phyloP scores from a whole-genome alignment of 2,113 vertebrate species.

The Takifugu bimaculatus region DNA sequence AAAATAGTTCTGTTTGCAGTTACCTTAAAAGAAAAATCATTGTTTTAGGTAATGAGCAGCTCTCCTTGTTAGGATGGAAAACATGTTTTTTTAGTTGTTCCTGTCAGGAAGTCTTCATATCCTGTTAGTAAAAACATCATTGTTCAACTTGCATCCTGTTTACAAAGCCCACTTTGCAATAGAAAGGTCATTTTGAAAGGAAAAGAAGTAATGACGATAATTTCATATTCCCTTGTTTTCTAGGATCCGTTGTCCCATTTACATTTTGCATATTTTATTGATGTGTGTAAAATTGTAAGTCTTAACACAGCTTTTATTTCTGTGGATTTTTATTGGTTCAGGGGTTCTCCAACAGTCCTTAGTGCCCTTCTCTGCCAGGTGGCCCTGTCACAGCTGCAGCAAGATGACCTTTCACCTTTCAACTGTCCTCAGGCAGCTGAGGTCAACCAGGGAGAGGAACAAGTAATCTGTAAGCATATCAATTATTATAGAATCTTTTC shows the following conservation, averaged over 20 bases:
- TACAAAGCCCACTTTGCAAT: constrained; percentile 10
- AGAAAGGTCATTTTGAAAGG: background rate
- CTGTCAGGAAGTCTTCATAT: constrained; percentile 42
- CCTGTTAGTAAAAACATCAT: constrained; percentile 57
- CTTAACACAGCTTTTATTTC: background rate
- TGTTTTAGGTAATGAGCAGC: too few species aligned
- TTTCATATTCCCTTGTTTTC: too few species aligned
- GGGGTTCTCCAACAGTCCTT: constrained; percentile 72
- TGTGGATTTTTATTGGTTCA: constrained; percentile 39
- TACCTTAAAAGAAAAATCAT: too few species aligned
- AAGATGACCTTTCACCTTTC: constrained; percentile 75
- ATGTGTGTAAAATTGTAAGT: too few species aligned
- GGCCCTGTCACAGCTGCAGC: constrained; percentile 73
- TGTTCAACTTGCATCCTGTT: constrained; percentile 60
- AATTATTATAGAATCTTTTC: background rate
- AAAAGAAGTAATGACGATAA: background rate
- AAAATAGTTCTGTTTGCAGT: too few species aligned
- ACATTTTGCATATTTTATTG: too few species aligned
- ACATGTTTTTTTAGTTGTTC: background rate
- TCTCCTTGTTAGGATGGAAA: too few species aligned
- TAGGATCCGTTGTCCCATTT: too few species aligned
- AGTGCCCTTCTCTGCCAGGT: constrained; percentile 72
- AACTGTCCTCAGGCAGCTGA: constrained; percentile 57
- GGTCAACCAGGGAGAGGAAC: constrained; percentile 44
- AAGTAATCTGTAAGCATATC: constrained; percentile 65